Percentiles rank a stretch among this genome's conserved stretches.
These are phyloP conservation scores for Drosophila neonasuta DNA, from an alignment of 2,888 invertebrate species.

Conservation along the genomic window DNA sequence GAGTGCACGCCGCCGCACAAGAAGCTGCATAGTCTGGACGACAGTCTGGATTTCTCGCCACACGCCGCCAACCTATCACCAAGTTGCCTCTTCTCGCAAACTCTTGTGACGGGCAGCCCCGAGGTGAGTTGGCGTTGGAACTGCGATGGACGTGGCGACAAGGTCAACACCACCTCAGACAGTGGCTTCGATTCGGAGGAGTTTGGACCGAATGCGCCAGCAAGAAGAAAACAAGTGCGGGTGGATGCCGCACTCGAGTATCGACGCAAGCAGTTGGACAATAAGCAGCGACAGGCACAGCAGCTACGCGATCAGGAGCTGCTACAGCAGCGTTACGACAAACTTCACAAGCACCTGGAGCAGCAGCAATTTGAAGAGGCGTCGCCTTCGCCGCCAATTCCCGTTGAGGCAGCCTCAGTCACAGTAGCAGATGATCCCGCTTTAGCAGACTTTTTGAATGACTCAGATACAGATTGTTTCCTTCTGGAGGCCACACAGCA, in stretches of 20 bases:
- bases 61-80: slow-evolving; percentile 72
- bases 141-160: slow-evolving; percentile 42
- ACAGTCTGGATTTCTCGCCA: slow-evolving; percentile 76
- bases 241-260: slow-evolving; percentile 49
- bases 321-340: slow-evolving; percentile 75
- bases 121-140: slow-evolving; percentile 81
- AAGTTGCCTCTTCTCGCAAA: slow-evolving; percentile 74
- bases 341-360: slow-evolving; percentile 71
- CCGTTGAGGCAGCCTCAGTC: too few relatives aligned
- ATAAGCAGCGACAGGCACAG: slow-evolving; percentile 68
- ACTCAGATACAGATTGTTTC: slow-evolving; percentile 78
- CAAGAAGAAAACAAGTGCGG: slow-evolving; percentile 46
- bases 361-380: slow-evolving; percentile 24
- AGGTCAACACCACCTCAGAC: slow-evolving; percentile 59
- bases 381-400: neutral
- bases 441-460: slow-evolving; percentile 74
- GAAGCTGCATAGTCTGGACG: slow-evolving; percentile 66
- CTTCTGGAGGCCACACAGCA: slow-evolving; percentile 79
- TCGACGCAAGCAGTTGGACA: slow-evolving; percentile 65
- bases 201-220: slow-evolving; percentile 33
- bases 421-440: slow-evolving; percentile 36
- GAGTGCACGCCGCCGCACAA: slow-evolving; percentile 77
- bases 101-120: slow-evolving; percentile 76
- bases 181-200: slow-evolving; percentile 72
- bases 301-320: slow-evolving; percentile 69